Conservation (phyloP, 2,113 vertebrate genomes). For the Syrmaticus mikado region DNA sequence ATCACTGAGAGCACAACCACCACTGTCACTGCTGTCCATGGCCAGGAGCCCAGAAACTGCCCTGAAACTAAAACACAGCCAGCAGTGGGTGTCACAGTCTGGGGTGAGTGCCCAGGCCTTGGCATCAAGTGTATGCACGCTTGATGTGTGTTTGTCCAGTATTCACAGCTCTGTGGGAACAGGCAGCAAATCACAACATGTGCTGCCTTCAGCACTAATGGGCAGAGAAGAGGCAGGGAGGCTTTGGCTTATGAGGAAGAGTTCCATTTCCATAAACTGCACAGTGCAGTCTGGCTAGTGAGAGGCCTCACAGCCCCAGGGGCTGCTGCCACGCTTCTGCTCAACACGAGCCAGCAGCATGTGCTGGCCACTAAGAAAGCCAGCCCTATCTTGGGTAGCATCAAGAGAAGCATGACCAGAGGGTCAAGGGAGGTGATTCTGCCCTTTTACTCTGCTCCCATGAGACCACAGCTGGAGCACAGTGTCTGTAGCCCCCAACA, state of each 20-base stretch:
- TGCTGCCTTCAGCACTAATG: neutral
- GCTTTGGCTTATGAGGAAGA: neutral
- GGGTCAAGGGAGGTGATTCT: too few relatives aligned
- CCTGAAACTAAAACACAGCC: neutral
- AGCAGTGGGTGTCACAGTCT: neutral
- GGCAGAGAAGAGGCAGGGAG: neutral
- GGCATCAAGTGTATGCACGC: accelerated
- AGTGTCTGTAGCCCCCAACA: too few relatives aligned
- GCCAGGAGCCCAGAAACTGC: neutral
- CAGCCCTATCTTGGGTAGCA: too few relatives aligned
- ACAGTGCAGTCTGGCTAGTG: neutral
- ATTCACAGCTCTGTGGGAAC: neutral
- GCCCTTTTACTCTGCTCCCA: too few relatives aligned
- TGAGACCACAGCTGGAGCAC: too few relatives aligned
- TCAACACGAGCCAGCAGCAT: too few relatives aligned
- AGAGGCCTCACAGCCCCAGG: neutral
- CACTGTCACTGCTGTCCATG: neutral
- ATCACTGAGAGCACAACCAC: neutral
- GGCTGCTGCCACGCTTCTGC: neutral
- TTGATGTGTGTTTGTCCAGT: neutral
- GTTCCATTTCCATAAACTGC: neutral
- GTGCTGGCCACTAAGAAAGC: too few relatives aligned
- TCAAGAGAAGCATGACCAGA: too few relatives aligned
- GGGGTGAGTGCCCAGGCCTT: too few relatives aligned
- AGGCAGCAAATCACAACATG: neutral